These are phyloP conservation scores for Cephus pulcher DNA, from an alignment of 2,888 invertebrate genomes.

Conservation along the genomic window DNA sequence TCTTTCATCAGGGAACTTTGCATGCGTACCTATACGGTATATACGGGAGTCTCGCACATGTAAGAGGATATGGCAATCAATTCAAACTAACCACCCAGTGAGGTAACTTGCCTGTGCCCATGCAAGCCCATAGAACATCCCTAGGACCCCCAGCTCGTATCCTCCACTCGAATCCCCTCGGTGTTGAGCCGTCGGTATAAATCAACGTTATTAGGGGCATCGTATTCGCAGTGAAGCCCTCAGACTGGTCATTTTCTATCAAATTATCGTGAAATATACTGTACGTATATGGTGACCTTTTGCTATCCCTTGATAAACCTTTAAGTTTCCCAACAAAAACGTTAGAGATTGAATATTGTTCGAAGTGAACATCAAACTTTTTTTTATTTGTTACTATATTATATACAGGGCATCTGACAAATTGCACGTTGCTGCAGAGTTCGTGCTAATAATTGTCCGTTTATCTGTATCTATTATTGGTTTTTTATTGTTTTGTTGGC, in stretches of 20 bases:
- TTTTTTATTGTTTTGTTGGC: not conserved
- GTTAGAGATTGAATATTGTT: too few species aligned
- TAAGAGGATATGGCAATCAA: conserved; percentile 64
- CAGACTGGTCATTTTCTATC: conserved; percentile 61
- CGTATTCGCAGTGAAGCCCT: conserved; percentile 55
- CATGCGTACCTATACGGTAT: conserved; percentile 34
- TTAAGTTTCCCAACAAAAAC: not conserved
- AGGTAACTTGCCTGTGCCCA: conserved; percentile 48
- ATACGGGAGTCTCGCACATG: conserved; percentile 43
- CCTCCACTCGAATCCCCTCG: conserved; percentile 39
- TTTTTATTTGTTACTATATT: not conserved
- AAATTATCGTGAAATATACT: conserved; percentile 61
- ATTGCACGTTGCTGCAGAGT: not conserved
- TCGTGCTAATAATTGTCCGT: not conserved
- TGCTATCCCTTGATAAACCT: not conserved
- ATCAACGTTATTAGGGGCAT: conserved; percentile 65
- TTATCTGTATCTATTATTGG: not conserved
- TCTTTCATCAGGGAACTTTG: conserved; percentile 9
- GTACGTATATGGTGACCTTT: not conserved
- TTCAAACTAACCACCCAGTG: conserved; percentile 61
- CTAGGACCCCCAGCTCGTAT: conserved; percentile 37
- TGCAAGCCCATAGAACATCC: conserved; percentile 20
- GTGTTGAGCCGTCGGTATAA: conserved; percentile 58
- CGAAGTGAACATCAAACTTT: not conserved
- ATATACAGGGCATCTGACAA: too few species aligned